Conservation (phyloP, 2,113 vertebrate species). For the Psilopogon haemacephalus region DNA sequence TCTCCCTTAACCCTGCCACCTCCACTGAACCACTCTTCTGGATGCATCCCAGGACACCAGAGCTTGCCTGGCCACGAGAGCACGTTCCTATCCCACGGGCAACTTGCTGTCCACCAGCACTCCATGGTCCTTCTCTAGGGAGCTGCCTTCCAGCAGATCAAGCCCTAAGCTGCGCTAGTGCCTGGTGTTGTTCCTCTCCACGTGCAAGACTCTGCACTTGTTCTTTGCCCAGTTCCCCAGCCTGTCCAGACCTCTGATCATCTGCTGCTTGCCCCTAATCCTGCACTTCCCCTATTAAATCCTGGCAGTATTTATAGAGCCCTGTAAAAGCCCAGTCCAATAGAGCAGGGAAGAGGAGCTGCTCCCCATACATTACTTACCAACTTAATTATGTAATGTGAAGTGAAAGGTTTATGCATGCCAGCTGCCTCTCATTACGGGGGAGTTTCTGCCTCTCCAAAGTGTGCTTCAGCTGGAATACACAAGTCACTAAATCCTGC, state of each 20-base stretch:
- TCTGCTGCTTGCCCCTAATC: slow-evolving; percentile 25
- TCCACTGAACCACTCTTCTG: background rate
- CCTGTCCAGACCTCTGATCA: background rate
- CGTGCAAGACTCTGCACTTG: too few relatives aligned
- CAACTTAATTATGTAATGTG: slow-evolving; percentile 38
- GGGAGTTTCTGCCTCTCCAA: slow-evolving; percentile 25
- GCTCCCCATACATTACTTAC: slow-evolving; percentile 49
- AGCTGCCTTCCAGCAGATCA: too few relatives aligned
- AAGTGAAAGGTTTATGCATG: slow-evolving; percentile 58
- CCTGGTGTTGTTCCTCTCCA: too few relatives aligned
- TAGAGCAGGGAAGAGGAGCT: slow-evolving; percentile 31
- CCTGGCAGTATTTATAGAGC: slow-evolving; percentile 36
- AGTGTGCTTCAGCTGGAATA: slow-evolving; percentile 6
- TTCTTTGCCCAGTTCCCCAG: too few relatives aligned
- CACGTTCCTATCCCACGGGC: too few relatives aligned
- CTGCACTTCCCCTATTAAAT: slow-evolving; percentile 27
- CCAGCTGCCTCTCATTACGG: slow-evolving; percentile 57
- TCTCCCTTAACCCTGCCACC: background rate
- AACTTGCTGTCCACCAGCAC: too few relatives aligned
- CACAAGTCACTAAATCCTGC: background rate
- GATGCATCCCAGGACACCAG: too few relatives aligned
- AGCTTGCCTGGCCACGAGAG: too few relatives aligned
- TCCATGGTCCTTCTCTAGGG: too few relatives aligned
- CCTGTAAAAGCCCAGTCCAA: slow-evolving; percentile 42
- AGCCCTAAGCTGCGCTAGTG: too few relatives aligned